Evolutionary conservation across 2,797 vertebrate species (phyloP), one percentile per base, ranked within the genome.

Genomic region (Anableps anableps): DNA sequence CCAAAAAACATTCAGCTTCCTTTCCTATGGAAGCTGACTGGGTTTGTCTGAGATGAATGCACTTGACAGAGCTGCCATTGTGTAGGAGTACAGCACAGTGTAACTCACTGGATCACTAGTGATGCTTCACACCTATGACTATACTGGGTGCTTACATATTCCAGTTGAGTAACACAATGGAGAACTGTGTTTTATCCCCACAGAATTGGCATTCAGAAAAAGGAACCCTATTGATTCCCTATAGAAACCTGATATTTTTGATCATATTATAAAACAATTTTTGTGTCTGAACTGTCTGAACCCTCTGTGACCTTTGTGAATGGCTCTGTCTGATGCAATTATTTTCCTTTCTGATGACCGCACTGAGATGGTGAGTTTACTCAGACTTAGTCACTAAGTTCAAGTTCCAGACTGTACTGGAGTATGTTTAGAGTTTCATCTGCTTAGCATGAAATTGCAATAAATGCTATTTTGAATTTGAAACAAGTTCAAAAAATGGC

Each of bases 31-130:
- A 64, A 80, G 83, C 71, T 50, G 1, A 16, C 58, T 74, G 81
- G 19, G 74, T 72, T 80, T 58, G 29, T 62, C 19, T 29, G 53
- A 77, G 51, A 79, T 38, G 17, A 79, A 68, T 29, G 23, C 43
- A 38, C 38, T 76, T 62, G n/a, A 80, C 45, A 41, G 43, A 80
- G 85, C 73, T 80, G 83, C 76, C 60, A 60, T 45, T 80, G 81
- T 78, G 79, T 85, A 83, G 81, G 83, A 76, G 80, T 72, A 38
- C 60, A 81, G 80, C 76, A 74, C 79, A 82, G 75, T 72, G 78
- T 72, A 82, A 74, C 73, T 53, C 55, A 19, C 58, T 11, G 8
- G 73, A 76, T 55, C 75, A 21, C 75, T 43, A 34, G 31, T 38
- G 68, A 70, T 53, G 82, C 78, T 60, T 77, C 76, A 71, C 68